Evolutionary conservation across 2,888 invertebrate genomes (phyloP), one percentile per base, ranked within the genome.

Genomic region (Eupithecia subumbrata): DNA sequence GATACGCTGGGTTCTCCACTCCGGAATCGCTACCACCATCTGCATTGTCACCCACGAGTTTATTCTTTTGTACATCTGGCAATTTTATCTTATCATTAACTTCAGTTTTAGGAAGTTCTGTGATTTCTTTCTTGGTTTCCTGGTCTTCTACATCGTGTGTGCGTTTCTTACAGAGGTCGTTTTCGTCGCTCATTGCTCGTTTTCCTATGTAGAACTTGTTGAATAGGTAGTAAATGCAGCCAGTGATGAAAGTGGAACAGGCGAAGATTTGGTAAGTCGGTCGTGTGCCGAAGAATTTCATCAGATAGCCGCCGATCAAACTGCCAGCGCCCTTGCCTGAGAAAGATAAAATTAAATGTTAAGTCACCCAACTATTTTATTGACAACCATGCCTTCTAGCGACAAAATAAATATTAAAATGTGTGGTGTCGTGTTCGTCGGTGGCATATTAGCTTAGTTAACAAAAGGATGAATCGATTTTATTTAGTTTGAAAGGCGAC

Each of bases 281-380:
- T 73, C 97, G 93, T 8, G 97, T 97, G 12, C 97, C 97, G 81
- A 96, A 95, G 79, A 95, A 95, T 86, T 97, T 96, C 95, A 97
- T 97, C 73, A 97, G 88, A 86, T 96, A 97, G 16, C 97, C 97
- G 18, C 97, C 97, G 72, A 97, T 95, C 74, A 97, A 90, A 88
- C 97, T 97, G 67, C 97, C 97, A 9, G 96, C 92, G 52, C 97
- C 97, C 89, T 97, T 97, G 72, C 97, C 97, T 97, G 88, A 18
- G n/a, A 12, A 67, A 76, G 75, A 14, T 63, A 70, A 52, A 9
- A 52, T 11, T 1, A n/a, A n/a, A 45, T 45, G 4, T 16, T 45
- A 43, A 11, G 37, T 37, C 37, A 7, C 5, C 37, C 37, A 7
- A 37, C 37, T 37, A 37, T 37, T 7, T 37, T 37, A 37, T 37